Evolutionary conservation across 2,113 vertebrate species (phyloP), one percentile per base, ranked within the genome.

Genomic region (Elanoides forficatus): DNA sequence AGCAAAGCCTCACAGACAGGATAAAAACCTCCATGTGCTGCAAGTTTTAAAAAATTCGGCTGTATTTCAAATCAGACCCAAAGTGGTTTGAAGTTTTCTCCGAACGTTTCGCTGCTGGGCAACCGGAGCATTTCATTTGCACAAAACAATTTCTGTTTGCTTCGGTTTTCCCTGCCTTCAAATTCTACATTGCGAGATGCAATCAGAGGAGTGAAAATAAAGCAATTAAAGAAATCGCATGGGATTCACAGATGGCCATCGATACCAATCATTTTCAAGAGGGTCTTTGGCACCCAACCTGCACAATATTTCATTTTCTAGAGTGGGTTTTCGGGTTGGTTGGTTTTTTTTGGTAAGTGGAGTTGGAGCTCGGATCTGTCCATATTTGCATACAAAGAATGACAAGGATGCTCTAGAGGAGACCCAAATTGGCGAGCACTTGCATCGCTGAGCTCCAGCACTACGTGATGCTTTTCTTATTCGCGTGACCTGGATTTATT

Each of bases 221-320:
- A 95, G 91, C 95, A 93, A 96, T 95, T 93, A 95, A 93, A 95
- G 88, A 80, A 65, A 68, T 48, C 3, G 2, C 40, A 10, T 2
- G 40, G 65, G 62, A 92, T 68, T 82, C 88, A 8, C 56, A 30
- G 34, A 38, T 1, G 48, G 79, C 86, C 79, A 75, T 16, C 27
- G 94, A 87, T 85, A 82, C 40, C 88, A 82, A 79, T 90, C 90
- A 82, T 53, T 26, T 95, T 96, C 90, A 68, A 95, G 94, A 93
- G 79, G 85, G 71, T 75, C 94, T 83, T 83, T 85, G 79, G 95
- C 95, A 93, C 71, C 88, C 79, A 75, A 96, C 53, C 43, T 56
- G 58, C 52, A 72, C 76, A 92, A 82, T 60, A 93, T 93, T 93
- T 90, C 66, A 75, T 59, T 88, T 92, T 67, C 74, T 68, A 52